Percentiles rank a stretch among this genome's conserved stretches.
Evolutionary conservation across 2,113 vertebrate species (phyloP).

Genomic region (Lepus timidus): DNA sequence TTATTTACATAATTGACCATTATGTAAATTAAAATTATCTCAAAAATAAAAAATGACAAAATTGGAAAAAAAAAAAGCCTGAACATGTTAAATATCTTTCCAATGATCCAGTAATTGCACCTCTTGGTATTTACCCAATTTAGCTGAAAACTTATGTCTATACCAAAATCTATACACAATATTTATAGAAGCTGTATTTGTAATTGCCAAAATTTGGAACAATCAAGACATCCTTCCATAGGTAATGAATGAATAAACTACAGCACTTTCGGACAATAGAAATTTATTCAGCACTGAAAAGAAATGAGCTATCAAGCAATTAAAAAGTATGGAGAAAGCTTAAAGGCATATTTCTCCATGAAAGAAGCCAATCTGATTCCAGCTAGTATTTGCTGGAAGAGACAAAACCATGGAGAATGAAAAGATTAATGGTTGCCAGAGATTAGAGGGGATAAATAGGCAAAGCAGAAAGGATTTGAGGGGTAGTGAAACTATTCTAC

Average conservation of each 20-base stretch:
- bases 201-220: conserved; percentile 24
- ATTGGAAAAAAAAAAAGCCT: too few relatives aligned
- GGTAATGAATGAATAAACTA: background rate
- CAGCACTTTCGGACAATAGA: background rate
- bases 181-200: background rate
- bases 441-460: background rate
- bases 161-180: background rate
- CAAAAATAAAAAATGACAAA: too few relatives aligned
- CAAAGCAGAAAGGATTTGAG: background rate
- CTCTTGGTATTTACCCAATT: background rate
- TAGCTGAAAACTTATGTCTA: background rate
- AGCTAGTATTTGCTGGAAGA: background rate
- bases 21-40: too few relatives aligned
- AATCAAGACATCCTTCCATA: conserved; percentile 10
- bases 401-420: background rate
- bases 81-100: background rate
- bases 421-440: background rate
- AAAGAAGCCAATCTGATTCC: background rate
- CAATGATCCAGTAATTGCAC: background rate
- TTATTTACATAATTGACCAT: too few relatives aligned
- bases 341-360: background rate
- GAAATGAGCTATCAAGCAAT: conserved; percentile 23
- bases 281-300: background rate
- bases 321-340: background rate
- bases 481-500: background rate